A percentile compares a stretch with the other conserved stretches of the same genome.
phyloP scores from a whole-genome alignment of 1,140 invertebrate genomes.

The Calephelis nemesis region DNA sequence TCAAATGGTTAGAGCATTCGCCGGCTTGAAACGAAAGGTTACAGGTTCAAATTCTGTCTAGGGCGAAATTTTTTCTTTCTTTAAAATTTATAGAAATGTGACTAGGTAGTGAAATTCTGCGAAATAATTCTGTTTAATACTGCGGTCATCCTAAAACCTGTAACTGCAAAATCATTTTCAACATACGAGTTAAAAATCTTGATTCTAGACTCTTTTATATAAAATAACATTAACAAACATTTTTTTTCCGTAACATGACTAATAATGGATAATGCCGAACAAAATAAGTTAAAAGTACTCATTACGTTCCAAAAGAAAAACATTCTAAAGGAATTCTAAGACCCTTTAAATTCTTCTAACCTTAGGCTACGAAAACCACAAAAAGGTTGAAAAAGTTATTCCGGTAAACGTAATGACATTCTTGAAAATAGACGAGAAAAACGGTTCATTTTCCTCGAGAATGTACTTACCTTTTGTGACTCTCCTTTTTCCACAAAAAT shows the following conservation, averaged over 20 bases:
- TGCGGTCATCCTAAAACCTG: too few relatives aligned
- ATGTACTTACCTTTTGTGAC: conserved; percentile 14
- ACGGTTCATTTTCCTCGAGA: conserved; percentile 4
- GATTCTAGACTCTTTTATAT: too few relatives aligned
- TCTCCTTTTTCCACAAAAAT: conserved; percentile 10
- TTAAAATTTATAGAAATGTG: too few relatives aligned
- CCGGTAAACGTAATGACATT: conserved; percentile 4
- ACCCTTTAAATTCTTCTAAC: neutral
- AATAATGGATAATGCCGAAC: neutral
- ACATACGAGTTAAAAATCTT: too few relatives aligned
- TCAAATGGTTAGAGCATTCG: too few relatives aligned
- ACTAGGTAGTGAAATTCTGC: too few relatives aligned
- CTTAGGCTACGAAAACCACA: neutral
- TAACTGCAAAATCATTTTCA: too few relatives aligned
- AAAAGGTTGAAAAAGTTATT: conserved; percentile 11
- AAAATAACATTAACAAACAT: too few relatives aligned
- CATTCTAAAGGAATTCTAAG: neutral
- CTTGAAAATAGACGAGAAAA: conserved; percentile 6
- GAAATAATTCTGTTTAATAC: too few relatives aligned
- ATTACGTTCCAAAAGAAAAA: neutral
- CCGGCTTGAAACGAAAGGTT: too few relatives aligned
- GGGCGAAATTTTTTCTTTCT: too few relatives aligned
- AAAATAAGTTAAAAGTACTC: neutral
- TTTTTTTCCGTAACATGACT: neutral
- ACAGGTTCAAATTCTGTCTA: too few relatives aligned